Conservation (phyloP, 1,140 invertebrate genomes). For the Anastrepha obliqua region DNA sequence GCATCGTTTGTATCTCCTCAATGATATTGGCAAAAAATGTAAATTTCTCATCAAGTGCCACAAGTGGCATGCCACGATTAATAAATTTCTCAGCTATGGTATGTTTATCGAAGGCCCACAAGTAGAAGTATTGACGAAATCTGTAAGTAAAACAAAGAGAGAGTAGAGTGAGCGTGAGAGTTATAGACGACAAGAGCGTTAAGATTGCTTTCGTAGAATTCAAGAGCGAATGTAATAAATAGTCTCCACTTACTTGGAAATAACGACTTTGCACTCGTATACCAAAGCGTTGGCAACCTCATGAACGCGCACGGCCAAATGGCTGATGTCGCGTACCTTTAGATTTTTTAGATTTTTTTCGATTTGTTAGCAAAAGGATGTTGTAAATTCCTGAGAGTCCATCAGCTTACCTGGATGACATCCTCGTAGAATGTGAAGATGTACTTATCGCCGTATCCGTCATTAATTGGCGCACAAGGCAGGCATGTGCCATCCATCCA, state of each 20-base stretch:
- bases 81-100: conserved; percentile 85
- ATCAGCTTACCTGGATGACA: conserved; percentile 77
- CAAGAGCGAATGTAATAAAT: background rate
- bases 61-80: conserved; percentile 81
- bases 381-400: background rate
- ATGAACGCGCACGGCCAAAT: conserved; percentile 64
- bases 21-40: conserved; percentile 87
- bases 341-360: too few species aligned
- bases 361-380: background rate
- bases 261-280: conserved; percentile 61
- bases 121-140: conserved; percentile 76
- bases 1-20: conserved; percentile 80
- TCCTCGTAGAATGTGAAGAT: conserved; percentile 87
- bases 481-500: conserved; percentile 91
- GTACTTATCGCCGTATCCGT: conserved; percentile 77
- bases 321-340: conserved; percentile 31
- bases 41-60: conserved; percentile 88
- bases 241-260: conserved; percentile 62
- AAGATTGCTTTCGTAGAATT: background rate
- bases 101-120: conserved; percentile 89
- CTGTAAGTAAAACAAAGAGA: conserved; percentile 55
- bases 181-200: background rate
- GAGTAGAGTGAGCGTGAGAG: background rate
- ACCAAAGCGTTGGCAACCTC: conserved; percentile 62
- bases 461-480: conserved; percentile 76